phyloP scores from a whole-genome alignment of 2,797 vertebrate species.

The Phataginus tetradactyla region DNA sequence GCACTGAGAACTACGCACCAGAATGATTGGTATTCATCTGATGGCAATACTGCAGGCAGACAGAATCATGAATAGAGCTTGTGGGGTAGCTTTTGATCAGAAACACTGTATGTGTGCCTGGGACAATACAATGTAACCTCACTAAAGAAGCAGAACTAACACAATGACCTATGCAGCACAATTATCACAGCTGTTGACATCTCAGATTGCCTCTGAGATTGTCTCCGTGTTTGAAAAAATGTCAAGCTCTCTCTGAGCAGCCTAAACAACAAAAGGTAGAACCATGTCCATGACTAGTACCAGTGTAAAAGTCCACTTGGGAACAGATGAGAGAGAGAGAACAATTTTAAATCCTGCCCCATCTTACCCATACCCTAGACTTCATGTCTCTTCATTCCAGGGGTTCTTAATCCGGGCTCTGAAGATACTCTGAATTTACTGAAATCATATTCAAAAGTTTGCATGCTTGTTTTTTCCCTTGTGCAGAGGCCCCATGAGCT shows the following conservation, averaged over 20 bases:
- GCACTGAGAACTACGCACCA: background rate
- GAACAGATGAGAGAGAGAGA: background rate
- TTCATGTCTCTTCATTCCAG: background rate
- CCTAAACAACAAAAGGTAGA: slow-evolving; percentile 35
- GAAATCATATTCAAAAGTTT: background rate
- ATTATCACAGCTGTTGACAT: slow-evolving; percentile 32
- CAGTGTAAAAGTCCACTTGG: background rate
- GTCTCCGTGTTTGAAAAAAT: slow-evolving; percentile 30
- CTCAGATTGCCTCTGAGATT: slow-evolving; percentile 21
- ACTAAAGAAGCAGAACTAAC: slow-evolving; percentile 63
- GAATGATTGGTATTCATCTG: slow-evolving; percentile 55
- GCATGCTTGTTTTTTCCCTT: background rate
- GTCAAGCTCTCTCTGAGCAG: slow-evolving; percentile 50
- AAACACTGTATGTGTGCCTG: slow-evolving; percentile 4
- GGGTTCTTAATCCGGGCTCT: background rate
- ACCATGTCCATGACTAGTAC: background rate
- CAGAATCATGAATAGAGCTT: background rate
- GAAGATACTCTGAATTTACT: background rate
- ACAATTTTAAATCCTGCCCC: background rate
- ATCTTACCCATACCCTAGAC: background rate
- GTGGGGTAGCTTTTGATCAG: background rate
- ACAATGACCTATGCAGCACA: slow-evolving; percentile 6
- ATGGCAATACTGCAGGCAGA: slow-evolving; percentile 16
- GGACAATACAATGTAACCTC: slow-evolving; percentile 70
- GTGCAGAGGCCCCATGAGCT: background rate